These are phyloP conservation scores for Salmo trutta DNA, from an alignment of 2,797 vertebrate genomes.

Conservation along the genomic window DNA sequence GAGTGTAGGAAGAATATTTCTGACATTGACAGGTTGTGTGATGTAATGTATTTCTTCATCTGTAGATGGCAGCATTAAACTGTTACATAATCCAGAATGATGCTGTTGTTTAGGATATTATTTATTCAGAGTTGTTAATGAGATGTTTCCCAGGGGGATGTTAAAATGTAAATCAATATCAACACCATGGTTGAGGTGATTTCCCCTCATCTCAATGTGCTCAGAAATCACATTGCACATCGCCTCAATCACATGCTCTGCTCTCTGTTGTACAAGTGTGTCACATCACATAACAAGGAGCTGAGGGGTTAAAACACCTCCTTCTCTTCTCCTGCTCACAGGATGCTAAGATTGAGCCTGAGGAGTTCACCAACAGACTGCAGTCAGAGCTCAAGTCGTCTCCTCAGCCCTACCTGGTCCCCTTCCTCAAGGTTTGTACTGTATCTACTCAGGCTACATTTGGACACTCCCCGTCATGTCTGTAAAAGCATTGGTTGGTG, in stretches of 20 bases:
- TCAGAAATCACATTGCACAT: conserved; percentile 11
- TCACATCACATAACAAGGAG: background rate
- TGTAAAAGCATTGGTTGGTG: background rate
- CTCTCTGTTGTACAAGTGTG: conserved; percentile 14
- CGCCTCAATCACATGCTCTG: conserved; percentile 4
- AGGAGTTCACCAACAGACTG: conserved; percentile 87
- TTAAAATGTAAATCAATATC: conserved; percentile 23
- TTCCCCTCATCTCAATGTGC: conserved; percentile 21
- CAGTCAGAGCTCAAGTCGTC: conserved; percentile 89
- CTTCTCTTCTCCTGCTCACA: conserved; percentile 44
- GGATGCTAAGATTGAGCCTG: conserved; percentile 89
- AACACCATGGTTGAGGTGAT: conserved; percentile 19
- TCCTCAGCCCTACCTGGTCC: conserved; percentile 88
- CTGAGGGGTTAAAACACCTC: background rate
- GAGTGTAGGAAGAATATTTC: background rate
- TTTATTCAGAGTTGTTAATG: conserved; percentile 23
- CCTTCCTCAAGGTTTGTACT: conserved; percentile 84
- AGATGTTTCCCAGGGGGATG: conserved; percentile 7
- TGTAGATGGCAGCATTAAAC: conserved; percentile 73
- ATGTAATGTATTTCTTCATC: conserved; percentile 51
- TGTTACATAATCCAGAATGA: conserved; percentile 8
- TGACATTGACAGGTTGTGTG: background rate
- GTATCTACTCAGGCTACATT: background rate
- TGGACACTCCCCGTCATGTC: background rate
- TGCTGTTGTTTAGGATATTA: conserved; percentile 24